Conservation (phyloP, 2,797 vertebrate genomes). For the Crenuchus spilurus region DNA sequence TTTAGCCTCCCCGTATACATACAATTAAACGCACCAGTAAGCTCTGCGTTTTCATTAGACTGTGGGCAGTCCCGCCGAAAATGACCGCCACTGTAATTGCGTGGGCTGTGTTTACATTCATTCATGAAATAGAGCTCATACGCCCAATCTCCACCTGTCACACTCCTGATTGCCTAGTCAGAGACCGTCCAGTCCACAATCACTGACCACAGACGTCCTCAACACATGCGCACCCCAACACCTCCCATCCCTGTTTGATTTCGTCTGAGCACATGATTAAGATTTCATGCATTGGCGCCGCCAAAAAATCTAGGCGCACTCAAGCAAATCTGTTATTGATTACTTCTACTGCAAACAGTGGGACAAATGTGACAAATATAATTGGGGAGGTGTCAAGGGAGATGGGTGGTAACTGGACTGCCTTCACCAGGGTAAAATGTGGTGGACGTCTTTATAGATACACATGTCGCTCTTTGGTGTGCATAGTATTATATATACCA, state of each 20-base stretch:
- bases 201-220: conserved; percentile 77
- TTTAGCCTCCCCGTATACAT: conserved; percentile 76
- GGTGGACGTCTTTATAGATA: background rate
- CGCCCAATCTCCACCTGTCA: conserved; percentile 91
- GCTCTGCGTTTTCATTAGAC: conserved; percentile 84
- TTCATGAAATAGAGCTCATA: conserved; percentile 87
- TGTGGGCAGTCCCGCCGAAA: conserved; percentile 70
- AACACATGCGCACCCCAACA: conserved; percentile 53
- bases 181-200: conserved; percentile 73
- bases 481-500: no score
- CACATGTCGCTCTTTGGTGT: background rate
- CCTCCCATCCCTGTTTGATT: conserved; percentile 77
- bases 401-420: conserved; percentile 86
- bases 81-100: conserved; percentile 83
- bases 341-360: conserved; percentile 98
- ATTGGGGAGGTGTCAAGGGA: conserved; percentile 98
- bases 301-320: conserved; percentile 97
- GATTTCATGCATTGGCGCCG: conserved; percentile 98
- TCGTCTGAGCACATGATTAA: conserved; percentile 95
- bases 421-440: conserved; percentile 63
- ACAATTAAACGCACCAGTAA: conserved; percentile 90
- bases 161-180: conserved; percentile 91
- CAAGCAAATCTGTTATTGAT: conserved; percentile 99
- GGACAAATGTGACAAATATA: conserved; percentile 96
- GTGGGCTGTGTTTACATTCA: conserved; percentile 94